Evolutionary conservation across 1,140 invertebrate genomes (phyloP).

Genomic region (Drosophila pachea): DNA sequence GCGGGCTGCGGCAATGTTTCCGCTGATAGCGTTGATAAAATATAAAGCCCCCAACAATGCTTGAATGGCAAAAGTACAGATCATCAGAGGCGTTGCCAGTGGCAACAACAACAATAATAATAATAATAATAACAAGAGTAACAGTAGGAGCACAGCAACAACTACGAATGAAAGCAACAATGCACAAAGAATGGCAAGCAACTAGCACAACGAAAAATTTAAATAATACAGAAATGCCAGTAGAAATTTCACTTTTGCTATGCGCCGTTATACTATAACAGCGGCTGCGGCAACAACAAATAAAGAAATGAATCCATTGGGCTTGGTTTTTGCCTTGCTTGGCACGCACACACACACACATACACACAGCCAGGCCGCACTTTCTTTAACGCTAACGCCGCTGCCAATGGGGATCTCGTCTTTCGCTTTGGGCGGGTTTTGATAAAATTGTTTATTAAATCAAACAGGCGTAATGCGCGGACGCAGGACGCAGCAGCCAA

Average conservation of each 20-base stretch:
- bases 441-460: slow-evolving; percentile 52
- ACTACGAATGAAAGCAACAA: slow-evolving; percentile 16
- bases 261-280: slow-evolving; percentile 36
- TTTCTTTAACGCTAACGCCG: slow-evolving; percentile 51
- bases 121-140: slow-evolving; percentile 11
- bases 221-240: slow-evolving; percentile 52
- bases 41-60: slow-evolving; percentile 32
- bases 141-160: background rate
- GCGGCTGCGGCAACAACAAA: slow-evolving; percentile 23
- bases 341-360: slow-evolving; percentile 31
- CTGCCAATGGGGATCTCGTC: slow-evolving; percentile 13
- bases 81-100: slow-evolving; percentile 35
- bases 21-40: slow-evolving; percentile 70
- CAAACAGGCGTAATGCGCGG: background rate
- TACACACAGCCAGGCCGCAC: slow-evolving; percentile 46
- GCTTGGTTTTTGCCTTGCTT: slow-evolving; percentile 63
- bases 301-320: slow-evolving; percentile 45
- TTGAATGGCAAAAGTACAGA: slow-evolving; percentile 31
- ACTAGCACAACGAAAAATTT: slow-evolving; percentile 47
- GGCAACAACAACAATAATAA: slow-evolving; percentile 20
- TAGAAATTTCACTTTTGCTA: slow-evolving; percentile 68
- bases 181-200: slow-evolving; percentile 44
- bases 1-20: slow-evolving; percentile 73
- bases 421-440: slow-evolving; percentile 65
- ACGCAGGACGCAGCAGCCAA: slow-evolving; percentile 12